A percentile compares a stretch with the other conserved stretches of the same genome.
phyloP scores from a whole-genome alignment of 2,113 vertebrate genomes.

The Mirounga angustirostris region DNA sequence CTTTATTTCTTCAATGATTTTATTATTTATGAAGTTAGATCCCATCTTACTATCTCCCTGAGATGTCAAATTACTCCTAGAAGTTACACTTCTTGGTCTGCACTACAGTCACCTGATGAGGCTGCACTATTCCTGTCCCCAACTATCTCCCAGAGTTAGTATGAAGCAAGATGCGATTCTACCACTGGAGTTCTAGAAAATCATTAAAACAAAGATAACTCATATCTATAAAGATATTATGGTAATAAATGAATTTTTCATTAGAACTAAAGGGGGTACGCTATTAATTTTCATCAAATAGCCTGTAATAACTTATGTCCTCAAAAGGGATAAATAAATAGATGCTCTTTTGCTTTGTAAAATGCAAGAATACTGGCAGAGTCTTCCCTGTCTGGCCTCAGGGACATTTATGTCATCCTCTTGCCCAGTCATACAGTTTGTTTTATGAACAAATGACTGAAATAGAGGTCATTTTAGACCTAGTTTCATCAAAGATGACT shows the following conservation, averaged over 20 bases:
- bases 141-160: not conserved
- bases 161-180: not conserved
- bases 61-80: not conserved
- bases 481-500: constrained; percentile 20
- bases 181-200: not conserved
- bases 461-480: not conserved
- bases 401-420: not conserved
- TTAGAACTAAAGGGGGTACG: constrained; percentile 18
- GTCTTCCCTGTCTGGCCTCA: not conserved
- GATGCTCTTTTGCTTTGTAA: constrained; percentile 34
- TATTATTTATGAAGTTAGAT: not conserved
- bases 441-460: constrained; percentile 44
- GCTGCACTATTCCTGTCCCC: not conserved
- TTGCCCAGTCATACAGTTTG: not conserved
- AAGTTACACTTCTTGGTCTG: not conserved
- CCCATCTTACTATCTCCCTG: not conserved
- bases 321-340: constrained; percentile 56
- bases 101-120: not conserved
- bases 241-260: constrained; percentile 60
- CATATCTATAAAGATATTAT: constrained; percentile 43
- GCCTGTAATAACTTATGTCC: not conserved
- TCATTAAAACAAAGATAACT: constrained; percentile 11
- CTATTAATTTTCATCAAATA: constrained; percentile 56
- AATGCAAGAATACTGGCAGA: constrained; percentile 24
- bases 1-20: not conserved